Base-by-base conservation (phyloP, 2,888 invertebrate genomes). In the Danaus chrysippus region DNA sequence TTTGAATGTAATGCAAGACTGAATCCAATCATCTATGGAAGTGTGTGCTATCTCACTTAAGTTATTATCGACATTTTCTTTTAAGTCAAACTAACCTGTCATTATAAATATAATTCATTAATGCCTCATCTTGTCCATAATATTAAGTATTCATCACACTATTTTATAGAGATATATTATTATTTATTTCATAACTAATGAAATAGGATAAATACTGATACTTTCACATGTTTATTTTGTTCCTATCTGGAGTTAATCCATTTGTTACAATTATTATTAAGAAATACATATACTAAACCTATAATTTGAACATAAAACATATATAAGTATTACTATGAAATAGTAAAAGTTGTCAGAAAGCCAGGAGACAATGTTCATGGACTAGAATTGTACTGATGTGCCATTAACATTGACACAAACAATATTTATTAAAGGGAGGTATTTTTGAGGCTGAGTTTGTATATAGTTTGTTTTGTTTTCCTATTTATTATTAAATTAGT, bases 61-160 rank as follows among this genome's bases (percentile, higher is more conserved):
- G 23, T 34, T 34, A 34, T 34, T 34, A 8, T 34, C 23, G 8
- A 34, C 23, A 34, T 34, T 34, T 34, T 34, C 23, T 34, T 34
- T 34, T 34, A 34, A 34, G 23, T 34, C 23, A 34, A 34, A 34
- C 23, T 34, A 34, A 34, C 23, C 23, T 34, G 23, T 34, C 23
- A 34, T 34, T 34, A 34, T 34, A 34, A 71, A 69, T 69, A 74
- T 77, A 77, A 76, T 82, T 84, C 84, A 83, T 82, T 83, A 83
- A 83, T 84, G 89, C 88, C 89, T 79, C 71, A 81, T 87, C 89
- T 90, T 90, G 89, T 88, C 89, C 81, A 82, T 84, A 75, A 79
- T 77, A 70, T 76, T 85, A 83, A 78, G 78, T 76, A 73, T 84
- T 81, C 89, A 89, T 88, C 88, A 87, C 89, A 89, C 73, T 86